Evolutionary conservation across 2,113 vertebrate species (phyloP), one percentile per base, ranked within the genome.

Genomic region (Salvator merianae): DNA sequence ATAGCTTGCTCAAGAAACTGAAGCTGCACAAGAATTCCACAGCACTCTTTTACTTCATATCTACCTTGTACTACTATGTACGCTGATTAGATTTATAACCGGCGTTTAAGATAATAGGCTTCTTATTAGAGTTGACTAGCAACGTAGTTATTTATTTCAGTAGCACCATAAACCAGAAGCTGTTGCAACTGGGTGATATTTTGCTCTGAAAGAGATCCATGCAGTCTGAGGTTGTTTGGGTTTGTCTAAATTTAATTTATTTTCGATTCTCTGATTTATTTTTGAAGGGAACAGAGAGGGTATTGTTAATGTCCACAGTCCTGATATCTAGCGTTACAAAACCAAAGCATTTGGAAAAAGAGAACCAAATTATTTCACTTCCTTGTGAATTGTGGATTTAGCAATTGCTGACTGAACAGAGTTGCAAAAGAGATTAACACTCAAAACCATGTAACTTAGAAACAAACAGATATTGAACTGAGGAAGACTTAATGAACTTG

Each of bases 401-500:
- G 0, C 0, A 85, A 85, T 36, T 72, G 69, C 69, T 50, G 69
- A 65, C 38, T 5, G 1, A 26, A 32, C 30, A 5, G 36, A 43
- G 7, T 84, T 71, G 77, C 69, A 32, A 65, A 79, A 78, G 40
- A 63, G 69, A 79, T 72, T 85, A 82, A 28, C 28, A 13, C 68
- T n/a, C 53, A 47, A 74, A 63, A 34, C 28, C 77, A 82, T 16
- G 36, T 91, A 93, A 81, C 79, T 89, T 87, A 86, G 91, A 94
- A 93, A 89, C 83, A 91, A 91, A 93, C 90, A 92, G 77, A 87
- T 91, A 89, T 83, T 2, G 30, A 91, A 90, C 88, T 84, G 91
- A 0, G 18, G 89, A 95, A 92, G 94, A 95, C 91, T 95, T 96
- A 96, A 96, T 77, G 79, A 95, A 95, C 94, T 94, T 94, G 91